Evolutionary conservation across 1,140 invertebrate genomes (phyloP).

Genomic region (Cydia fagiglandana): DNA sequence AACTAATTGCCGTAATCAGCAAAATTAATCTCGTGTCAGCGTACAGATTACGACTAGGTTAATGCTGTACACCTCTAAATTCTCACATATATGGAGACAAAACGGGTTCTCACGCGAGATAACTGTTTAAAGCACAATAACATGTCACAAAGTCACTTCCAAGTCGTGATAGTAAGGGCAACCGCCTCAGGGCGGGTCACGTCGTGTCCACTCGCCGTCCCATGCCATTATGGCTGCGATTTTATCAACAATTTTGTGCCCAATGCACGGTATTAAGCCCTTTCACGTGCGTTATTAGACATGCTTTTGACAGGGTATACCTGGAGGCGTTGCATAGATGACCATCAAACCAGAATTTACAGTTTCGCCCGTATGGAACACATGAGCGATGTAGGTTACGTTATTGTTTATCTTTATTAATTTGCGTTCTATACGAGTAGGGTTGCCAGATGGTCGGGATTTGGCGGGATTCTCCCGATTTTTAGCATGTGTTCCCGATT

Average conservation of each 20-base stretch:
- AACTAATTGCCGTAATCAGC: slow-evolving; percentile 13
- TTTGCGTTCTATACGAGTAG: neutral
- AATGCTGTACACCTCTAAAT: slow-evolving; percentile 16
- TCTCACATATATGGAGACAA: neutral
- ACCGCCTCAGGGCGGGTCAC: slow-evolving; percentile 43
- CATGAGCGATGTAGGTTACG: neutral
- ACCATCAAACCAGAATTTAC: slow-evolving; percentile 2
- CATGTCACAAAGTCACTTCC: slow-evolving; percentile 38
- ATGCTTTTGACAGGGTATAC: slow-evolving; percentile 15
- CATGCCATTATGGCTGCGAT: slow-evolving; percentile 37
- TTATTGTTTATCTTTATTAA: neutral
- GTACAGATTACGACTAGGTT: neutral
- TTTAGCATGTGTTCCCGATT: too few species aligned
- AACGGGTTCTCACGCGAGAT: slow-evolving; percentile 24
- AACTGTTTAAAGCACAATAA: slow-evolving; percentile 34
- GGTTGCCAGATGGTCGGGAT: too few species aligned
- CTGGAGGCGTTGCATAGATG: neutral
- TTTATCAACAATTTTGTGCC: slow-evolving; percentile 46
- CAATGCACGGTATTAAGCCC: slow-evolving; percentile 31
- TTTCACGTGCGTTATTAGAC: slow-evolving; percentile 35
- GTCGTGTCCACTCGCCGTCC: slow-evolving; percentile 45
- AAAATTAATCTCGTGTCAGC: slow-evolving; percentile 5
- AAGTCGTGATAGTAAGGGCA: slow-evolving; percentile 41
- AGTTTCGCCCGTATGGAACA: neutral
- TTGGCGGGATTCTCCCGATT: too few species aligned